Base-by-base conservation (phyloP, 2,888 invertebrate genomes). In the Macaria liturata region DNA sequence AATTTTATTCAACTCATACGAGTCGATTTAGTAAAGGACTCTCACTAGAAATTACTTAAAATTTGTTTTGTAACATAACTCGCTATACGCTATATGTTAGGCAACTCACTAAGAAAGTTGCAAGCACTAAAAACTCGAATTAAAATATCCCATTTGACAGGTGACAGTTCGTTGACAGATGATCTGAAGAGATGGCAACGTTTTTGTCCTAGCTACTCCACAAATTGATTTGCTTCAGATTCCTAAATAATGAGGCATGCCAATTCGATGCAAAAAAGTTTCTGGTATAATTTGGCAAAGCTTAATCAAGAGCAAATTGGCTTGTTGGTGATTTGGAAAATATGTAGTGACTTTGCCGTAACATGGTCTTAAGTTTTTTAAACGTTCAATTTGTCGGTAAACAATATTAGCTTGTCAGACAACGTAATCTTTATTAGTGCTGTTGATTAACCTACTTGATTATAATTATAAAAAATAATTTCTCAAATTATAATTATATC, bases 81-180 rank as follows among this genome's bases (percentile, higher is more conserved):
- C 59, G 54, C 59, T 50, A 49, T 20, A 39, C 60, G 65, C 60
- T 49, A 49, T 9, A 3, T 56, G 44, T 50, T 34, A 42, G 9
- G 58, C 59, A 45, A 40, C 9, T 39, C 34, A 44, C 40, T 34
- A 46, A n/a, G 46, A 60, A 37, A 49, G 49, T 50, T 58, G 56
- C 52, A 57, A 61, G 54, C 49, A 62, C 70, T 69, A 77, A 76
- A 77, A 72, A 69, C 55, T 66, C 67, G 67, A 80, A 83, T 84
- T 82, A 81, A 83, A 80, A 84, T 83, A 72, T 75, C 71, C 66
- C 69, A 68, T 72, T 69, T 80, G 83, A 81, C 85, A 86, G 85
- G 78, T 85, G 85, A 73, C 69, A 62, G 62, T 66, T 49, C 56
- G 63, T 71, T 80, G 81, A 84, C 82, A 78, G 78, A 83, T 81